Conservation (phyloP, 2,888 invertebrate genomes). For the Ichneumon xanthorius region DNA sequence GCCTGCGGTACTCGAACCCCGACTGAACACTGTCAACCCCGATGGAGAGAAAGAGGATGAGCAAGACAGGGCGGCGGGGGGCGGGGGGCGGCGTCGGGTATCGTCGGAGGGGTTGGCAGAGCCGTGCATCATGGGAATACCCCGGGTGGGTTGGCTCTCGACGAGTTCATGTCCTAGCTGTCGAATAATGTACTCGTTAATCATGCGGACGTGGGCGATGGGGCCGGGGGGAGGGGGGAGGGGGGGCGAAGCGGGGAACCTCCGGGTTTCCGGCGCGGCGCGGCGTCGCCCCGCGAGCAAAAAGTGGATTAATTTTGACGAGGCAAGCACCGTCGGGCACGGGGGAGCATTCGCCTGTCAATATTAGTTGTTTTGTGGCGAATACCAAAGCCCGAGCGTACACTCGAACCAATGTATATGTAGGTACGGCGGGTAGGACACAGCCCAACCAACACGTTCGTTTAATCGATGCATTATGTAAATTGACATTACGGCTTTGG, state of each 20-base stretch:
- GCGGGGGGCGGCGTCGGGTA: not conserved
- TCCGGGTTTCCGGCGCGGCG: not conserved
- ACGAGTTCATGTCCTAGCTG: constrained; percentile 47
- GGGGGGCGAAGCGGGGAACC: not conserved
- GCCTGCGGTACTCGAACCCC: constrained; percentile 24
- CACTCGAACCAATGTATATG: constrained; percentile 2
- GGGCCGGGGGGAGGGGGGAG: not conserved
- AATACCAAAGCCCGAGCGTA: constrained; percentile 54
- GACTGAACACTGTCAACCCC: constrained; percentile 39
- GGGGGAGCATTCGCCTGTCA: constrained; percentile 72
- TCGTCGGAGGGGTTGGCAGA: constrained; percentile 23
- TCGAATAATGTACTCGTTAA: constrained; percentile 68
- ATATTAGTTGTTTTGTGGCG: constrained; percentile 74
- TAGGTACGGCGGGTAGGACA: constrained; percentile 54
- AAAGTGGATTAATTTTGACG: constrained; percentile 74
- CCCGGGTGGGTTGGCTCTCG: constrained; percentile 14
- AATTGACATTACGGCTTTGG: constrained; percentile 78
- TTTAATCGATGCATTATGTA: constrained; percentile 80
- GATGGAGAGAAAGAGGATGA: constrained; percentile 9
- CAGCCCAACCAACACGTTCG: constrained; percentile 74
- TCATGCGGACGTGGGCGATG: constrained; percentile 51
- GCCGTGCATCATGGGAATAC: constrained; percentile 38
- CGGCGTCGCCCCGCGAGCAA: constrained; percentile 29
- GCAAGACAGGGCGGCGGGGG: not conserved
- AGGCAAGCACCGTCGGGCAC: constrained; percentile 43